Evolutionary conservation across 2,888 invertebrate species (phyloP), one percentile per base, ranked within the genome.

Genomic region (Kryphioiulus occultus): DNA sequence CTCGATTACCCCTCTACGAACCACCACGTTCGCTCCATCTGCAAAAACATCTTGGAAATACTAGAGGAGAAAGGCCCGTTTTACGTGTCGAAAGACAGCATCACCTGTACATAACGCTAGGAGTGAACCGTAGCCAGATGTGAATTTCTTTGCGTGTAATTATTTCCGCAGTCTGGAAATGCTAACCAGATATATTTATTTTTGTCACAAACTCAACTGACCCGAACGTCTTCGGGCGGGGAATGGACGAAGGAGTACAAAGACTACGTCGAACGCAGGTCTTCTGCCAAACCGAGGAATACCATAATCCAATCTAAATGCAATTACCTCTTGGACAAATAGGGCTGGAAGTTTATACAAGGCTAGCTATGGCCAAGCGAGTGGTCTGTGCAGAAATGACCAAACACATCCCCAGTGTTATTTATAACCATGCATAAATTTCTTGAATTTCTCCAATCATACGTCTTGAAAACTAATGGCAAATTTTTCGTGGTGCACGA

Each of bases 1-100:
- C 89, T 92, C 32, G 91, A 91, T 26, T 92, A 91, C 88, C 90
- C 89, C 30, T 85, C 87, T 26, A 88, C 89, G 26, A 68, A 89
- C 84, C 32, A 32, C 68, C 85, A 89, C 32, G 90, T 90, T 4
- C 86, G 82, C 47, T 39, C 30, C 12, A 89, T 90, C n/a, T 89
- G 89, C 84, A 47, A 85, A 39, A 89, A 88, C 85, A 89, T 90
- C 30, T 83, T 90, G 3, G 87, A 87, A 7, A 89, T 89, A 53
- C 87, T 89, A 26, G 86, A 89, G 85, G 84, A 87, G 44, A 89
- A 88, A 87, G 88, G 88, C 15, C 87, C 87, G 30, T 87, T 87
- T 59, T 87, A 87, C 26, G 47, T 87, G 17, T 68, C 78, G 5
- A 86, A 86, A 35, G n/a, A 5, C 15, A 84, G 59, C 9, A 22